These are phyloP conservation scores for Apodemus agrarius DNA, from an alignment of 2,797 vertebrate species.

Conservation along the genomic window DNA sequence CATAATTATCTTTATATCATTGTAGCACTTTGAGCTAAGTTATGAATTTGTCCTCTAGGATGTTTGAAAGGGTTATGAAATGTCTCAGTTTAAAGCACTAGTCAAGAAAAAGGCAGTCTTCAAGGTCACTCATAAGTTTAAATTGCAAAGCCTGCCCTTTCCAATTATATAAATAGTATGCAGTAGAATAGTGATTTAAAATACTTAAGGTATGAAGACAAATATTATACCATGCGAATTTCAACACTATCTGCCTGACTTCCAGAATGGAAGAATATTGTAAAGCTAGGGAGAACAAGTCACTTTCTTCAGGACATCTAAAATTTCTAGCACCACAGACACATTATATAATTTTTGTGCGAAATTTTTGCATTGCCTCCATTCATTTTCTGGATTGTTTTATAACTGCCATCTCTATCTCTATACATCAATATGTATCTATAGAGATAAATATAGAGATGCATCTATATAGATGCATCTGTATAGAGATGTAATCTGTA, in stretches of 20 bases:
- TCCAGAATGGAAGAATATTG: neutral
- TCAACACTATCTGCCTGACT: neutral
- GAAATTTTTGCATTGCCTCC: neutral
- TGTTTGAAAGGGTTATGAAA: conserved; percentile 19
- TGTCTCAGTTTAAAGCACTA: conserved; percentile 32
- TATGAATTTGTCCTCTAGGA: conserved; percentile 40
- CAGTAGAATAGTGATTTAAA: neutral
- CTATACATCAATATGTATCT: neutral
- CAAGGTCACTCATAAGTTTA: conserved; percentile 19
- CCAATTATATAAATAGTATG: neutral
- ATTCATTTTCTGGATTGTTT: neutral
- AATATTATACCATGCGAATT: neutral
- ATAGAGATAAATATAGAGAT: no score
- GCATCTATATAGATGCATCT: neutral
- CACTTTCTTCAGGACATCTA: neutral
- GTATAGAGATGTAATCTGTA: neutral
- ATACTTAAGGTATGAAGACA: neutral
- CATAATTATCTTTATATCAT: conserved; percentile 56
- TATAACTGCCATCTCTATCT: neutral
- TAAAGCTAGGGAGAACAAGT: neutral
- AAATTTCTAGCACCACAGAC: neutral
- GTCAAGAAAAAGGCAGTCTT: conserved; percentile 27
- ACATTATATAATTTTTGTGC: neutral
- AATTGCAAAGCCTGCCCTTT: conserved; percentile 20
- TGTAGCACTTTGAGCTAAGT: conserved; percentile 7